phyloP scores from a whole-genome alignment of 2,888 invertebrate genomes.

The Dryadula phaetusa region DNA sequence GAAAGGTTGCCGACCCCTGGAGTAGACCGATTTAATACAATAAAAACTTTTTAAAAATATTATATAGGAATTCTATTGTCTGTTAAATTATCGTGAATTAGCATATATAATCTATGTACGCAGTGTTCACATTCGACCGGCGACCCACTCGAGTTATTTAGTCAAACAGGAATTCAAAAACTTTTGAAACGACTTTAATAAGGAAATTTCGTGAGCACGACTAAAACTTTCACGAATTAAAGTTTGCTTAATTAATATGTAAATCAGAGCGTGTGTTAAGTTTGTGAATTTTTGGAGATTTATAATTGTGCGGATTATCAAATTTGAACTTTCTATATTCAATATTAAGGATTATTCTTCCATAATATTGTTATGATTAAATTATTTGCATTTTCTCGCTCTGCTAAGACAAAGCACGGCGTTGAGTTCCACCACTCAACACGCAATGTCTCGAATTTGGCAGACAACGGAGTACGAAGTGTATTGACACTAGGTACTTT shows the following conservation, averaged over 20 bases:
- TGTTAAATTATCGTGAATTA: not conserved
- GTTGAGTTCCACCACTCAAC: too few relatives aligned
- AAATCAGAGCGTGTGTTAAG: slow-evolving; percentile 39
- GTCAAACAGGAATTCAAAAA: slow-evolving; percentile 24
- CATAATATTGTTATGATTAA: too few relatives aligned
- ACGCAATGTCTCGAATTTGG: too few relatives aligned
- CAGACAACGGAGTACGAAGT: too few relatives aligned
- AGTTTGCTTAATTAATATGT: slow-evolving; percentile 42
- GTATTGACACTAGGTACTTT: too few relatives aligned
- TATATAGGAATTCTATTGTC: not conserved
- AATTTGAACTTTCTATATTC: not conserved
- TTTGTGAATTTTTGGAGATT: slow-evolving; percentile 29
- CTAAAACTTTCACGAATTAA: slow-evolving; percentile 30
- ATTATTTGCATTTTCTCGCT: too few relatives aligned
- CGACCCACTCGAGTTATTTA: slow-evolving; percentile 9
- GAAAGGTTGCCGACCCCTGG: too few relatives aligned
- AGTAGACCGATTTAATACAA: too few relatives aligned
- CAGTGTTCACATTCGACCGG: not conserved
- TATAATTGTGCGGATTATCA: not conserved
- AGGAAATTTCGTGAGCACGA: slow-evolving; percentile 19
- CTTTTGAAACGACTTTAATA: slow-evolving; percentile 18
- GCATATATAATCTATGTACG: not conserved
- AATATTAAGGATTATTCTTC: not conserved
- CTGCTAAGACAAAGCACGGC: too few relatives aligned
- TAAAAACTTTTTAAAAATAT: too few relatives aligned